These are phyloP conservation scores for Syrista parreyssii DNA, from an alignment of 2,888 invertebrate species.

Conservation along the genomic window DNA sequence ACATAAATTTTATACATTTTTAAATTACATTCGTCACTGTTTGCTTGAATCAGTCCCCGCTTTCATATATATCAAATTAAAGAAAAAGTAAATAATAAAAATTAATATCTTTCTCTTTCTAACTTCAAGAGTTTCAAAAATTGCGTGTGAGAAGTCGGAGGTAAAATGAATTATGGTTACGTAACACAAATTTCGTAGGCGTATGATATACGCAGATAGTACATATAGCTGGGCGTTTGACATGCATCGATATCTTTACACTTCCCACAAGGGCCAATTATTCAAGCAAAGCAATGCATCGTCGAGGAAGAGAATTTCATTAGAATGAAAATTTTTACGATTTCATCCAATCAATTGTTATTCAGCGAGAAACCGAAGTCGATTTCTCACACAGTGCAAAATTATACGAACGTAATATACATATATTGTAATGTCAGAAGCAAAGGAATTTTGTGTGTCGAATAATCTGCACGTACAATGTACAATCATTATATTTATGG, in stretches of 20 bases:
- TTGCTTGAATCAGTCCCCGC: background rate
- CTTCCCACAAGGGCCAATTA: background rate
- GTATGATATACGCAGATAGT: background rate
- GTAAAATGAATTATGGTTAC: background rate
- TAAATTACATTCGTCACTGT: background rate
- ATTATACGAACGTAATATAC: background rate
- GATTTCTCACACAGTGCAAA: background rate
- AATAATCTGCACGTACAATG: background rate
- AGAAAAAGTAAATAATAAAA: background rate
- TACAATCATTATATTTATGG: too few species aligned
- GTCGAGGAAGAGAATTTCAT: background rate
- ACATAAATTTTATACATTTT: background rate
- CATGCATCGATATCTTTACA: background rate
- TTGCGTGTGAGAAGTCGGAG: background rate
- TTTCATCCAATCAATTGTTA: background rate
- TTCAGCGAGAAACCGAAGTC: background rate
- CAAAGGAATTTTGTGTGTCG: background rate
- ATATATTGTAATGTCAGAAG: background rate
- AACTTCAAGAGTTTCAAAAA: background rate
- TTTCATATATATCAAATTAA: background rate
- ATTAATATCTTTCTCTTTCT: background rate
- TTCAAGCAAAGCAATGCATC: background rate
- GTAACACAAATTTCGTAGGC: background rate
- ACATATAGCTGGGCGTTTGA: background rate
- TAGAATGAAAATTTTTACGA: background rate